A percentile compares a stretch with the other conserved stretches of the same genome.
phyloP scores from a whole-genome alignment of 2,113 vertebrate genomes.

The Tenebrosternarchus preto region DNA sequence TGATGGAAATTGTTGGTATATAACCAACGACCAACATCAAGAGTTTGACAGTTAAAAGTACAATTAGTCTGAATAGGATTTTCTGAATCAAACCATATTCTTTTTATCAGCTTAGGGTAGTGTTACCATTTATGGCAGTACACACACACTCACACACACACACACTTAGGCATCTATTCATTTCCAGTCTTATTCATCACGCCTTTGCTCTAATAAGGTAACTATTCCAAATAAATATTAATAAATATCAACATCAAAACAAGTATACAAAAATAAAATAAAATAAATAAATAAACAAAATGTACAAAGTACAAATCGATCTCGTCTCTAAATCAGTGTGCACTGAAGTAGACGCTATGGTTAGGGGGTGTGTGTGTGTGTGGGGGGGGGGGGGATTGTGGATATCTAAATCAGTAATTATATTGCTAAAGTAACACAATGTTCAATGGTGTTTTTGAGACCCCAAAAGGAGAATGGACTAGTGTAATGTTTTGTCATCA shows the following conservation, averaged over 20 bases:
- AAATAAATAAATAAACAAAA: slow-evolving; percentile 61
- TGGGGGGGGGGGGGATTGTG: background rate
- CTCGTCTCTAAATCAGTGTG: slow-evolving; percentile 48
- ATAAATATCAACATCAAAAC: slow-evolving; percentile 69
- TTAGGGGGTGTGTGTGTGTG: no score
- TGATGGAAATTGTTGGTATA: slow-evolving; percentile 44
- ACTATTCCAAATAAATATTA: slow-evolving; percentile 71
- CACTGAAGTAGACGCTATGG: slow-evolving; percentile 66
- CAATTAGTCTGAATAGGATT: slow-evolving; percentile 67
- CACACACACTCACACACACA: slow-evolving; percentile 41
- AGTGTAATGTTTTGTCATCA: slow-evolving; percentile 69
- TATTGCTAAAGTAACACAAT: slow-evolving; percentile 73
- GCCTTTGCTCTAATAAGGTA: slow-evolving; percentile 58
- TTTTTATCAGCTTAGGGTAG: slow-evolving; percentile 44
- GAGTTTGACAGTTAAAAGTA: slow-evolving; percentile 57
- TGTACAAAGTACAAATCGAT: slow-evolving; percentile 63
- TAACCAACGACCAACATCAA: slow-evolving; percentile 52
- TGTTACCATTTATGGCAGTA: slow-evolving; percentile 38
- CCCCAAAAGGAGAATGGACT: slow-evolving; percentile 63
- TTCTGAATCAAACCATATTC: slow-evolving; percentile 68
- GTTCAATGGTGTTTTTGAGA: slow-evolving; percentile 55
- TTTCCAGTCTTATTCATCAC: slow-evolving; percentile 30
- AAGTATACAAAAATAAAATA: slow-evolving; percentile 68
- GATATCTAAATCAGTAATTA: slow-evolving; percentile 75
- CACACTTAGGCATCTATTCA: slow-evolving; percentile 11